A percentile compares a stretch with the other conserved stretches of the same genome.
Conservation (phyloP, 2,888 invertebrate species). For the Mesodorylaimus sp. region DNA sequence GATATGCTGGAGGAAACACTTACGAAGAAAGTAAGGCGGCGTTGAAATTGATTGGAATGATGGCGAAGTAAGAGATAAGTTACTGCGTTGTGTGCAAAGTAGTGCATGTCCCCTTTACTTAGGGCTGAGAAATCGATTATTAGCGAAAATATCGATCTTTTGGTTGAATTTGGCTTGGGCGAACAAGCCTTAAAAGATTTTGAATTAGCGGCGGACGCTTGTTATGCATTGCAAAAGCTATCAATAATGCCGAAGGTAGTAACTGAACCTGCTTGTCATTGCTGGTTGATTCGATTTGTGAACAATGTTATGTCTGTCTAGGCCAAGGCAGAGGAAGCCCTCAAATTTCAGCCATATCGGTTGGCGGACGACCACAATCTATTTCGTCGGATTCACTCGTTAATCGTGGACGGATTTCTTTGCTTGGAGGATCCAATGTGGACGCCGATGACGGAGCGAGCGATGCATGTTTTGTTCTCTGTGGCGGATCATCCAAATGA, state of each 20-base stretch:
- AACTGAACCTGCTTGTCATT: not conserved
- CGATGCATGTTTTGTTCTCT: constrained; percentile 43
- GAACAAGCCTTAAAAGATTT: constrained; percentile 38
- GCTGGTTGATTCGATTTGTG: not conserved
- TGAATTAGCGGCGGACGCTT: constrained; percentile 42
- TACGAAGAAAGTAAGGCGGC: constrained; percentile 55
- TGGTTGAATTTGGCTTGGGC: constrained; percentile 52
- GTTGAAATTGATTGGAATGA: constrained; percentile 57
- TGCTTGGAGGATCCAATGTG: constrained; percentile 37
- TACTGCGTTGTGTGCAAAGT: constrained; percentile 13
- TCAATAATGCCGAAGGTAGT: constrained; percentile 22
- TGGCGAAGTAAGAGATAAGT: constrained; percentile 37
- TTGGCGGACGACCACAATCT: constrained; percentile 40
- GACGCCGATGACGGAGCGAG: constrained; percentile 42
- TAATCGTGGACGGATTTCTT: not conserved
- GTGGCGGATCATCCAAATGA: constrained; percentile 44
- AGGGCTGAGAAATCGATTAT: constrained; percentile 2
- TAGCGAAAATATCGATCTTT: constrained; percentile 36
- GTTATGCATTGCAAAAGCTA: constrained; percentile 40
- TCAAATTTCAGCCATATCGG: constrained; percentile 28
- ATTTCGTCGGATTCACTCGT: constrained; percentile 29
- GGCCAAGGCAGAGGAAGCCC: constrained; percentile 22
- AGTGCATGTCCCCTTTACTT: constrained; percentile 1
- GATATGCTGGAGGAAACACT: constrained; percentile 38
- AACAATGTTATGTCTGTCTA: too few relatives aligned